Conservation (phyloP, 1,140 invertebrate species). For the Physella acuta region DNA sequence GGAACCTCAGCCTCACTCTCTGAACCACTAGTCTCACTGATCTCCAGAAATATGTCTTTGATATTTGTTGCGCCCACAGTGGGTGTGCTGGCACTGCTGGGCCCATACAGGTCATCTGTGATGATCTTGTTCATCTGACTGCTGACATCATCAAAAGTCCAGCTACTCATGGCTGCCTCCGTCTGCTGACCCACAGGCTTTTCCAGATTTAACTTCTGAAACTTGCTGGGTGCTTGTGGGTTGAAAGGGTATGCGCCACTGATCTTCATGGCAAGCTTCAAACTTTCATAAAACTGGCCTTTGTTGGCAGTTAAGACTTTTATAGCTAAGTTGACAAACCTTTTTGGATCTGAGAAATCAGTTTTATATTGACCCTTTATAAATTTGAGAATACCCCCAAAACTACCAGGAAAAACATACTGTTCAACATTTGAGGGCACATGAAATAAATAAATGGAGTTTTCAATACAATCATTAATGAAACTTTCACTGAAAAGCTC, state of each 20-base stretch:
- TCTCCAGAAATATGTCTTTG: not conserved
- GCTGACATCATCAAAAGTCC: not conserved
- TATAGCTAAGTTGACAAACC: not conserved
- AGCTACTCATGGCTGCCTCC: too few species aligned
- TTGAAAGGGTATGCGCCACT: not conserved
- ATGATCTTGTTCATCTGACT: not conserved
- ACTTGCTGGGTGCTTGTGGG: not conserved
- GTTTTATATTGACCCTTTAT: not conserved
- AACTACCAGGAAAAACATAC: conserved; percentile 7
- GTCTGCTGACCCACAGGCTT: not conserved
- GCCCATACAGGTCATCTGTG: not conserved
- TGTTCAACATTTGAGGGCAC: not conserved
- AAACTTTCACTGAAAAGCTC: not conserved
- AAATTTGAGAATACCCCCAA: not conserved
- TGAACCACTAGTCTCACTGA: too few species aligned
- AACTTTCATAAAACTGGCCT: not conserved
- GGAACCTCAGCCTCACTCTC: too few species aligned
- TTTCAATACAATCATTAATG: not conserved
- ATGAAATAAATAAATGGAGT: not conserved
- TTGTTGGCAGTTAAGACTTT: not conserved
- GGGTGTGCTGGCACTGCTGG: not conserved
- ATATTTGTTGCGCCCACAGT: not conserved
- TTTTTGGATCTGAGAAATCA: not conserved
- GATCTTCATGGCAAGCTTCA: not conserved
- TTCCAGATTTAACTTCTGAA: not conserved